phyloP scores from a whole-genome alignment of 2,888 invertebrate genomes.

The Cepaea hortensis region DNA sequence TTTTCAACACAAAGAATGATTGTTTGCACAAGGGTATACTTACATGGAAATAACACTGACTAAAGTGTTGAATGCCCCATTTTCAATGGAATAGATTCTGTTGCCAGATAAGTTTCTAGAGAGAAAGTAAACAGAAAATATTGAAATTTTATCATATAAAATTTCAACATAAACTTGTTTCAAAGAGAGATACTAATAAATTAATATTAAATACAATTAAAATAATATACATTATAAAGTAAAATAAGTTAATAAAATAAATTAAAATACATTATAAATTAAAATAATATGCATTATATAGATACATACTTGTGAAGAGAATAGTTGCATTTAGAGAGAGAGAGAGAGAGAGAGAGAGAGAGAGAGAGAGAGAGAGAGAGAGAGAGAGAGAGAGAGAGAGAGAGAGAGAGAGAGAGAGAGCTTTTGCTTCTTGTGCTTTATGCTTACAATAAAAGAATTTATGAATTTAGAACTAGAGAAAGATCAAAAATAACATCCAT shows the following conservation, averaged over 20 bases:
- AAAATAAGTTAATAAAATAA: neutral
- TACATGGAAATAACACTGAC: constrained; percentile 59
- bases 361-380: too few relatives aligned
- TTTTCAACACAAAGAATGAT: neutral
- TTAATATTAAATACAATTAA: neutral
- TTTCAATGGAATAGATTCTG: constrained; percentile 61
- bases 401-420: too few relatives aligned
- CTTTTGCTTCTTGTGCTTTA: too few relatives aligned
- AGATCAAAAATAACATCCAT: too few relatives aligned
- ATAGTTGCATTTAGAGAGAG: neutral
- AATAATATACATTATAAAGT: neutral
- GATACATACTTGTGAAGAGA: neutral
- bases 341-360: too few relatives aligned
- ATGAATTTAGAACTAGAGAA: too few relatives aligned
- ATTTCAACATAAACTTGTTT: neutral
- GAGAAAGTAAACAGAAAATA: neutral
- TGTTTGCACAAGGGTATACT: constrained; percentile 44
- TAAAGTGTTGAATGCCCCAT: constrained; percentile 71
- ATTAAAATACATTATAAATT: neutral
- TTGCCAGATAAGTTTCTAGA: constrained; percentile 70
- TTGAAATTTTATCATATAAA: neutral
- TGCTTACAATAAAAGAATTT: too few relatives aligned
- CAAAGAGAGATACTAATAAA: neutral
- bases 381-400: too few relatives aligned
- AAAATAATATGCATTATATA: neutral